phyloP scores from a whole-genome alignment of 2,888 invertebrate species.

The Pyrochroa serraticornis region DNA sequence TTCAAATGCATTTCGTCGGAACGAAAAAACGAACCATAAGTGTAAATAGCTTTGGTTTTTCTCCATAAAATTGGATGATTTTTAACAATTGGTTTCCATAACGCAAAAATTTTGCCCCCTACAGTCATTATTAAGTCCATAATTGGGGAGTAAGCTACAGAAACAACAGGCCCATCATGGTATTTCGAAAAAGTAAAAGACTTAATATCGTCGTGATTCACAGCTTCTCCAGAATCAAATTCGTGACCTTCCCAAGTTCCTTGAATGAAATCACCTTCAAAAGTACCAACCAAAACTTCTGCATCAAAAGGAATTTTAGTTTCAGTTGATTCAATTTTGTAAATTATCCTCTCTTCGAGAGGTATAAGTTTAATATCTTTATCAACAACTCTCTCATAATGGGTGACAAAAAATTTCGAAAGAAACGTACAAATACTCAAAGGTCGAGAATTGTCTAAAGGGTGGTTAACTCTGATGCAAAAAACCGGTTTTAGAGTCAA shows the following conservation, averaged over 20 bases:
- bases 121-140: conserved; percentile 70
- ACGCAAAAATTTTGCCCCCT: conserved; percentile 75
- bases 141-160: conserved; percentile 66
- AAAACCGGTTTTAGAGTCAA: conserved; percentile 69
- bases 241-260: conserved; percentile 73
- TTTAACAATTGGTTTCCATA: conserved; percentile 71
- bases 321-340: conserved; percentile 15
- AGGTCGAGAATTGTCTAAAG: conserved; percentile 48
- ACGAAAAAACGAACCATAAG: conserved; percentile 58
- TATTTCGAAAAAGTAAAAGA: conserved; percentile 53
- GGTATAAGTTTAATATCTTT: conserved; percentile 19
- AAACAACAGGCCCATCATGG: conserved; percentile 75
- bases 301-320: not conserved
- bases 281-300: conserved; percentile 20
- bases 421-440: conserved; percentile 33
- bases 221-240: conserved; percentile 65
- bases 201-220: conserved; percentile 69
- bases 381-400: conserved; percentile 30
- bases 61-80: conserved; percentile 72
- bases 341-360: conserved; percentile 37
- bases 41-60: conserved; percentile 64
- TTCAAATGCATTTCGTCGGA: conserved; percentile 58
- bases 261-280: conserved; percentile 50
- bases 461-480: conserved; percentile 61
- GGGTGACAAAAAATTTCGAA: conserved; percentile 29